Base-by-base conservation (phyloP, 2,888 invertebrate genomes). In the Antheraea assamensis region DNA sequence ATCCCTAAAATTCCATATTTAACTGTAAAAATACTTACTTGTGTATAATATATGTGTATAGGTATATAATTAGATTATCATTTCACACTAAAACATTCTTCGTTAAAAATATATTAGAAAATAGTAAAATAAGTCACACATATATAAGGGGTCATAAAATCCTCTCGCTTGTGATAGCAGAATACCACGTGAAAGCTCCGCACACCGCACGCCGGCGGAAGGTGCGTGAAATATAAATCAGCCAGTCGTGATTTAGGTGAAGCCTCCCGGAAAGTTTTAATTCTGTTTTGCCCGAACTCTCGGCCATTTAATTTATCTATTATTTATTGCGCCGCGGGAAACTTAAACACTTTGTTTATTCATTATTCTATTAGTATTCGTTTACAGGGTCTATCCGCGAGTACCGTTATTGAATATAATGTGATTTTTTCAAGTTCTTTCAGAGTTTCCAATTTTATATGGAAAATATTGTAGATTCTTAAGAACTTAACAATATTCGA, bases 181-280 rank as follows among this genome's bases (percentile, higher is more conserved):
- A 79, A 84, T 81, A 78, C 78, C 76, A 77, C 77, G 80, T 77
- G 77, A 74, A 74, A 78, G 74, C 78, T 72, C 49, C 71, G 75
- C 78, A 79, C 81, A 35, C 35, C 68, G 68, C 68, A 68, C 68
- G 2, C 68, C n/a, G 75, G 75, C 82, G 84, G 82, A 87, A 88
- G 90, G 89, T 90, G 91, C 90, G 89, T 92, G 88, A 91, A 91
- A 91, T 90, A 92, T 92, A 92, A 91, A 92, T 92, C 90, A 92
- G 86, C 81, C 85, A 81, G 82, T 87, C 83, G 87, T 92, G 91
- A 92, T 92, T 92, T 91, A 91, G 87, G 91, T 86, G 88, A 87
- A 88, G 85, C 87, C 86, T 87, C 81, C 88, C 88, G 86, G 87
- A 90, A 92, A 92, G 87, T 91, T 92, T 92, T 91, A 92, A 91